Percentiles rank a stretch among this genome's conserved stretches.
Conservation (phyloP, 2,113 vertebrate genomes). For the Garra rufa region DNA sequence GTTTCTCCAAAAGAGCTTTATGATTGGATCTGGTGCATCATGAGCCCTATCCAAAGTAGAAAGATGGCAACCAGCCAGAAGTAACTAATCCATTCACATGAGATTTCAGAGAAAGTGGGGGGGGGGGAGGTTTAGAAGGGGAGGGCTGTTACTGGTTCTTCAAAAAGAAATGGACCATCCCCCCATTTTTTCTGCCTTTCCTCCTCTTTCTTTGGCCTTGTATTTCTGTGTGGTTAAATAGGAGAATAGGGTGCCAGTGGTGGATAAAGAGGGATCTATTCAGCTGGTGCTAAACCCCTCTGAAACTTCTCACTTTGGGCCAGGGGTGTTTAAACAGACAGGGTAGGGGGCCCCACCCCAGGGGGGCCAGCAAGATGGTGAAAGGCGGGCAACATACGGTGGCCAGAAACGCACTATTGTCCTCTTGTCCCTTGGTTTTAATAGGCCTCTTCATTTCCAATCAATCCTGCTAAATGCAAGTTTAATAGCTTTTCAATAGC, state of each 20-base stretch:
- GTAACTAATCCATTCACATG: slow-evolving; percentile 72
- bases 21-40: slow-evolving; percentile 69
- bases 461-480: slow-evolving; percentile 85
- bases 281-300: slow-evolving; percentile 70
- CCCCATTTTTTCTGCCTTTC: slow-evolving; percentile 45
- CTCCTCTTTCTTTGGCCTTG: slow-evolving; percentile 53
- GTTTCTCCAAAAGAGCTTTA: slow-evolving; percentile 66
- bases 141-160: slow-evolving; percentile 54
- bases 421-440: slow-evolving; percentile 80
- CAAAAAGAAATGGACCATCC: slow-evolving; percentile 64
- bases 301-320: slow-evolving; percentile 65
- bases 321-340: slow-evolving; percentile 78
- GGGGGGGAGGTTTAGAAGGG: slow-evolving; percentile 47
- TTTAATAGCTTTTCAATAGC: slow-evolving; percentile 87
- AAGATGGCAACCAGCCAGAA: slow-evolving; percentile 73
- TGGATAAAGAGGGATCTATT: slow-evolving; percentile 79
- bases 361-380: slow-evolving; percentile 65
- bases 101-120: slow-evolving; percentile 59
- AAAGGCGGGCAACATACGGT: slow-evolving; percentile 83
- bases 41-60: slow-evolving; percentile 66
- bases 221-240: slow-evolving; percentile 74
- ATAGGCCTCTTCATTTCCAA: slow-evolving; percentile 85
- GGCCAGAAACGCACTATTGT: slow-evolving; percentile 80
- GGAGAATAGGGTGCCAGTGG: slow-evolving; percentile 68
- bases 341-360: slow-evolving; percentile 33